Evolutionary conservation across 1,140 invertebrate species (phyloP).

Genomic region (Dendroctonus ponderosae): DNA sequence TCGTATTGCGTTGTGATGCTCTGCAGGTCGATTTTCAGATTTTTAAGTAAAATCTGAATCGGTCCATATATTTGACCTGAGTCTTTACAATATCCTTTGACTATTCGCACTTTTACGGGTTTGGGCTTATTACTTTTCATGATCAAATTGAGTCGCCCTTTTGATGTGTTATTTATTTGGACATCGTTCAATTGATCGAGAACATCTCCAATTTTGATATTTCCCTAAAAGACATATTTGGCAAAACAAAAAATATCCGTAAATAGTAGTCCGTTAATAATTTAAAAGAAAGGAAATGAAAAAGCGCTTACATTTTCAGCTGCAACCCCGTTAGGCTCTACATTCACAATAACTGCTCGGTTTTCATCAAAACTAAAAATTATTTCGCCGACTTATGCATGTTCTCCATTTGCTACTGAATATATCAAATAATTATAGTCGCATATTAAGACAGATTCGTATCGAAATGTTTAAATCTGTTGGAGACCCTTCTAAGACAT

Average conservation of each 20-base stretch:
- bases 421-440: neutral
- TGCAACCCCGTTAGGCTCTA: constrained; percentile 57
- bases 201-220: constrained; percentile 62
- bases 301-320: constrained; percentile 56
- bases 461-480: neutral
- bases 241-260: neutral
- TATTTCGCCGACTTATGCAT: too few relatives aligned
- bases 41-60: constrained; percentile 16
- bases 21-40: constrained; percentile 28
- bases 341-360: constrained; percentile 56
- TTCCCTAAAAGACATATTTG: constrained; percentile 58
- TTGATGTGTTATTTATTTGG: constrained; percentile 52
- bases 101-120: constrained; percentile 56
- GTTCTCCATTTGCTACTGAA: constrained; percentile 1
- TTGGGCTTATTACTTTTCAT: constrained; percentile 54
- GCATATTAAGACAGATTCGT: too few relatives aligned
- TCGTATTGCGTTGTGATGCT: constrained; percentile 23
- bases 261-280: constrained; percentile 6
- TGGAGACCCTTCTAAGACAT: too few relatives aligned
- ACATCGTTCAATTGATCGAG: constrained; percentile 63
- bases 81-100: constrained; percentile 56
- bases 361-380: constrained; percentile 57
- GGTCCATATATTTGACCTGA: constrained; percentile 22
- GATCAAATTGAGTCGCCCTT: constrained; percentile 55
- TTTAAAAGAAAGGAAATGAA: constrained; percentile 23